Evolutionary conservation across 2,113 vertebrate species (phyloP).

Genomic region (Dendrocopos noguchii): DNA sequence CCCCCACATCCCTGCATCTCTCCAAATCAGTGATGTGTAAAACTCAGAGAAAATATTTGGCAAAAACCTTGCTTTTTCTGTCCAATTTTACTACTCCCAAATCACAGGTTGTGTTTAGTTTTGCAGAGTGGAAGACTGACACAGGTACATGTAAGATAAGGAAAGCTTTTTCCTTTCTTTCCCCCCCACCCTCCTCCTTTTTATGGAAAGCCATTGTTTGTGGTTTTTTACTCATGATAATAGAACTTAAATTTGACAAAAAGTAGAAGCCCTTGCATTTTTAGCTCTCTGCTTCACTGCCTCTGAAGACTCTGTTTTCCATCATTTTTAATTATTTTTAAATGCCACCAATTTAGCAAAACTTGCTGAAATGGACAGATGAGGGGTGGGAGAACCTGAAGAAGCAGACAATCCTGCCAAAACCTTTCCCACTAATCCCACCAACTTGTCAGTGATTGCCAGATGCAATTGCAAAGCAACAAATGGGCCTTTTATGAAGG

Average conservation of each 20-base stretch:
- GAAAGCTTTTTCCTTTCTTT: not conserved
- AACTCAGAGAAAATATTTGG: not conserved
- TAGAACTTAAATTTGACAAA: not conserved
- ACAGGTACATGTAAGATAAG: not conserved
- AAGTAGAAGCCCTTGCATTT: conserved; percentile 11
- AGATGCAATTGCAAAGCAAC: conserved; percentile 11
- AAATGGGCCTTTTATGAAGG: not conserved
- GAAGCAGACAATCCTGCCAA: not conserved
- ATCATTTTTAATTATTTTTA: not conserved
- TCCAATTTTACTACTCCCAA: not conserved
- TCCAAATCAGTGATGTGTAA: not conserved
- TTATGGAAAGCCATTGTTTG: not conserved
- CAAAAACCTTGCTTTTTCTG: not conserved
- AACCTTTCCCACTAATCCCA: not conserved
- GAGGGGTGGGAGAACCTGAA: conserved; percentile 27
- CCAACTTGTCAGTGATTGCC: not conserved
- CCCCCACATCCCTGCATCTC: not conserved
- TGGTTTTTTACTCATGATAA: not conserved
- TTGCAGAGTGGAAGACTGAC: not conserved
- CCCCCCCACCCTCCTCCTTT: not conserved
- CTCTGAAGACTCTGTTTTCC: not conserved
- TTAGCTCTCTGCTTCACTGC: not conserved
- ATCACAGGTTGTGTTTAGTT: not conserved
- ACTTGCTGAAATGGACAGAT: conserved; percentile 41
- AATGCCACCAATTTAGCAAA: not conserved